These are phyloP conservation scores for Callocephalon fimbriatum DNA, from an alignment of 2,113 vertebrate species.

Conservation along the genomic window DNA sequence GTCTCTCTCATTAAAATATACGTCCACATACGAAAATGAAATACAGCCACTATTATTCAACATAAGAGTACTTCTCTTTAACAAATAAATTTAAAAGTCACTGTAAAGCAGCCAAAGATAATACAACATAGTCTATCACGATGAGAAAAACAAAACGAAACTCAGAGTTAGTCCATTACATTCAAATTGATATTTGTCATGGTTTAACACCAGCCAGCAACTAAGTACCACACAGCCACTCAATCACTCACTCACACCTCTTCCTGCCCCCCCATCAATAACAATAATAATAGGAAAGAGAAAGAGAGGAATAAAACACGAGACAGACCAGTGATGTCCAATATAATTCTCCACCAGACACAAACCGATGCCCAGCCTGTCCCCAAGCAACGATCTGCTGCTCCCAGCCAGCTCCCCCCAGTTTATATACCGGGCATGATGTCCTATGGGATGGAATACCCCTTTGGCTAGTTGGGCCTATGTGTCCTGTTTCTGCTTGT, in stretches of 20 bases:
- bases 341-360: not conserved
- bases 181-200: not conserved
- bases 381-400: not conserved
- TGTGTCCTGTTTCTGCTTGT: not conserved
- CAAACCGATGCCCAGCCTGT: not conserved
- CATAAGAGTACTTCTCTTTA: not conserved
- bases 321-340: not conserved
- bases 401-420: not conserved
- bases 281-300: not conserved
- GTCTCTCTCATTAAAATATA: not conserved
- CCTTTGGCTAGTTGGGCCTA: not conserved
- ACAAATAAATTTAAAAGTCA: not conserved
- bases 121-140: not conserved
- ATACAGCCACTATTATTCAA: not conserved
- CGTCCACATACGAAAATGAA: not conserved
- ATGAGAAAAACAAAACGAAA: not conserved
- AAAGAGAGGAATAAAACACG: not conserved
- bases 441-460: not conserved
- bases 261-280: not conserved
- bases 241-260: not conserved
- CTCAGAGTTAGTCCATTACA: not conserved
- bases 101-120: not conserved
- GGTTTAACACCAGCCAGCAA: not conserved
- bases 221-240: too few species aligned
- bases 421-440: not conserved